Evolutionary conservation across 2,888 invertebrate genomes (phyloP), one percentile per base, ranked within the genome.

Genomic region (Chrysolina haemoptera): DNA sequence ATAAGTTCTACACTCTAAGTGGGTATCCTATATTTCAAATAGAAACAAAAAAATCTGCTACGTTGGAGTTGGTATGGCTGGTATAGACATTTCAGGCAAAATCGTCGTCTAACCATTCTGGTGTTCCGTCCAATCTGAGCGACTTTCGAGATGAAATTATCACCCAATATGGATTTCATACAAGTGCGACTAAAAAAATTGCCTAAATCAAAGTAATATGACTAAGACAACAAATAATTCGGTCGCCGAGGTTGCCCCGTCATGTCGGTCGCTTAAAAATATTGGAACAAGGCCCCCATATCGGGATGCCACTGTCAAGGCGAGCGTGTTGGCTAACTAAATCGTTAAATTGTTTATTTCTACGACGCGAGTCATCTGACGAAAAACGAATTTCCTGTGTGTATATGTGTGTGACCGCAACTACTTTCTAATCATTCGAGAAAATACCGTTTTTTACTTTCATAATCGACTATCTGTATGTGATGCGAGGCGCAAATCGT

Each of bases 381-480:
- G 53, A 53, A 53, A 53, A 53, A 20, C 20, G 53, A 53, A 53
- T 53, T 53, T 53, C 53, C 53, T 53, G 53, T 53, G 10, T 18
- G 18, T 53, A 16, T 18, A 43, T 12, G 43, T 43, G 43, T 9
- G 9, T 14, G 43, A 1, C 53, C 20, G 20, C 53, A 20, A 53
- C 53, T 53, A 59, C 59, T 59, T 59, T 59, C 35, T 59, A 59
- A 59, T 53, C 20, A 53, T 53, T 53, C 53, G 53, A 35, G 59
- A 59, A 59, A 59, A 59, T 59, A 27, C 59, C 22, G 35, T 59
- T 59, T 59, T 35, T 59, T 59, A 59, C 59, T 59, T 59, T 59
- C 59, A 35, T 35, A 9, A 35, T 59, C 18, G 53, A 53, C 53
- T 20, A 53, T 53, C 20, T 11, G 53, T 20, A 20, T 12, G 53